Base-by-base conservation (phyloP, 2,888 invertebrate genomes). In the Hypomecis atomaria region DNA sequence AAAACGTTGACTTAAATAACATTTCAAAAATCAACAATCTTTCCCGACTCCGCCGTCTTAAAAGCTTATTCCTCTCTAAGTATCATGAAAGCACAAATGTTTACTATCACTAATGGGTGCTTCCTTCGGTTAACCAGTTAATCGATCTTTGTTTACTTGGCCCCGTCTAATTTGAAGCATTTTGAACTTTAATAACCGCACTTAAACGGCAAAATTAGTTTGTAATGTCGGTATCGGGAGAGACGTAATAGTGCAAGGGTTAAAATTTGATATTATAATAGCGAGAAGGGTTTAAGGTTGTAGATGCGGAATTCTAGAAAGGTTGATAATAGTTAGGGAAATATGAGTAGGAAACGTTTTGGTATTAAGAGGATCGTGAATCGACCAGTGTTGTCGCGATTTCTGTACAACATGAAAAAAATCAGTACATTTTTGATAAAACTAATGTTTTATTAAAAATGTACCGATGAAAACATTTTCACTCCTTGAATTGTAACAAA, bases 61-160 rank as follows among this genome's bases (percentile, higher is more conserved):
- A 57, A 53, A 61, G 58, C 63, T 50, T 64, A 54, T 40, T 65
- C 42, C 63, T 54, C 33, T 11, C 53, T 10, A 52, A 61, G 67
- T 61, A 70, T 73, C 63, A 69, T 69, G 69, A 38, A 13, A 53
- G 52, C 56, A 67, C 61, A 75, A 73, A 72, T 76, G 71, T 76
- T 76, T 76, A 70, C 71, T 48, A 49, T 62, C 66, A 62, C 75
- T 78, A 78, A 78, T 79, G 78, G 79, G 59, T 67, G 66, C 63
- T 66, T 71, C 70, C 65, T 66, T 66, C 43, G 72, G 71, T 72
- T 74, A 76, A 75, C 72, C 73, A 72, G 74, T 70, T 78, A 78
- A 78, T 75, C 75, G 78, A 77, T 77, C 79, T 71, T 34, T 78
- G 74, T 78, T 76, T 76, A 65, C 62, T 60, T 62, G 44, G 56